Base-by-base conservation (phyloP, 2,113 vertebrate genomes). In the Takifugu bimaculatus region DNA sequence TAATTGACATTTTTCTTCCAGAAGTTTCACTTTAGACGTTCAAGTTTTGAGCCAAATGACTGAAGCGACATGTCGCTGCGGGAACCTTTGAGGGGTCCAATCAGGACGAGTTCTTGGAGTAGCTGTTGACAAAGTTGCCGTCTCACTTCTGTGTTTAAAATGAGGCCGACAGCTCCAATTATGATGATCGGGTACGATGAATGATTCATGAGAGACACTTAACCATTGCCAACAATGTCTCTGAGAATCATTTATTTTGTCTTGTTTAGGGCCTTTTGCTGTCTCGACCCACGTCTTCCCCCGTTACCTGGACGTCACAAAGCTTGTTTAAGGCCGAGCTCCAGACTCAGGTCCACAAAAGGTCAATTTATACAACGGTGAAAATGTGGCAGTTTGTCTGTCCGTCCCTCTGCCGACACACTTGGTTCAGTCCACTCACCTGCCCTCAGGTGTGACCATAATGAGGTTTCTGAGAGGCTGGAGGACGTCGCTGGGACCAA, bases 131-230 rank as follows among this genome's bases (percentile, higher is more conserved):
- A 44, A 47, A 10, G 44, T 6, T 62, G 54, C 49, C 63, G 7
- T 26, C 52, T 56, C 26, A 12, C 54, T 49, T 25, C 20, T 62
- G 32, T 50, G 13, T 39, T 10, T 39, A 39, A 39, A 10, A 39
- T 11, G 35, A 39, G 35, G 7, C 35, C 6, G 20, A 4, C 9
- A 54, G 60, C 56, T 68, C 68, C 43, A 53, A 68, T 79, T 6
- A 58, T 6, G 26, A 58, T 28, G 64, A 52, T 61, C 39, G 48
- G 61, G 52, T 49, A 15, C 13, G 10, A n/a, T 44, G 42, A 51
- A 13, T 15, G 54, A 56, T 29, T 57, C 13, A 73, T 0, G 7
- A 64, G 32, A 70, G 26, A 57, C 57, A 32, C 20, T 10, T 2
- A 39, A 43, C 28, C 5, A 26, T 20, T 4, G 4, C 13, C 55